Evolutionary conservation across 2,797 vertebrate genomes (phyloP), one percentile per base, ranked within the genome.

Genomic region (Picus viridis): DNA sequence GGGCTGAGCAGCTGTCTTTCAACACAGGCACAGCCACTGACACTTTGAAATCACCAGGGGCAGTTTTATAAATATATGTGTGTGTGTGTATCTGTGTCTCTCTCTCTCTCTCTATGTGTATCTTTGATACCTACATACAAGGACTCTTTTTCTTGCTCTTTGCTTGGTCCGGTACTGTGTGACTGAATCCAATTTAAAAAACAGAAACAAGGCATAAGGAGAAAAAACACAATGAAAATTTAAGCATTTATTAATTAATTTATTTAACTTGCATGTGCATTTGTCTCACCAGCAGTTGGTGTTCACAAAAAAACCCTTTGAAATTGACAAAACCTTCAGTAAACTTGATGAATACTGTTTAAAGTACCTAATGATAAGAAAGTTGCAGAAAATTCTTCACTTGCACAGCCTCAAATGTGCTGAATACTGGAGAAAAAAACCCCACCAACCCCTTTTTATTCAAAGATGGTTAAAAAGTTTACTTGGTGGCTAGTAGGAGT

Each of bases 251-350:
- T 93, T 93, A 82, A 96, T 94, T 90, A 41, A 95, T 96, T 97
- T 94, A 95, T 96, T 97, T 92, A 97, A 97, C 96, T 98, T 91
- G 95, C 72, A 95, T 95, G 92, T 97, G 97, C 95, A 96, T 91
- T 97, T 96, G 79, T 90, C 88, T 95, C 93, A 95, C 97, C 97
- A 96, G 92, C 79, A 94, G 59, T 67, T 89, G 96, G 94, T 94
- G 96, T 57, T 93, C 96, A 97, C 94, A 96, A 94, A 97, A 80
- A 73, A 7, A 2, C 77, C 29, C 80, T 89, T 43, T 90, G 89
- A 94, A 97, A 95, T 67, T 3, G 18, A 96, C 93, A 96, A 90
- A 96, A 95, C 86, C 89, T 93, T 92, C 94, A 88, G 92, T 95
- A 95, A 97, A 97, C 71, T 96, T 23, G 43, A 95, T 92, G 93